Percentiles rank a stretch among this genome's conserved stretches.
These are phyloP conservation scores for Manacus vitellinus DNA, from an alignment of 2,113 vertebrate species.

Conservation along the genomic window DNA sequence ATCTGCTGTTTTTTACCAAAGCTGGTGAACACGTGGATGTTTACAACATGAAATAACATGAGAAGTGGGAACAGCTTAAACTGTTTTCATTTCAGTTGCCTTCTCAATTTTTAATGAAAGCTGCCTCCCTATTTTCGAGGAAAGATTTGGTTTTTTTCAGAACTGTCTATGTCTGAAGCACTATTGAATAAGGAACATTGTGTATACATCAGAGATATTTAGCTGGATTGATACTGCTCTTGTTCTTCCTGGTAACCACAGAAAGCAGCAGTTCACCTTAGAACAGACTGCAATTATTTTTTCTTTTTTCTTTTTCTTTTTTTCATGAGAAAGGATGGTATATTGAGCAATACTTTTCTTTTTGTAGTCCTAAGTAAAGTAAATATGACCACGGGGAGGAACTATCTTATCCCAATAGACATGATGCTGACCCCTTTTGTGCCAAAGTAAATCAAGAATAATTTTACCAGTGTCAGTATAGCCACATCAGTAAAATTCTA, in stretches of 20 bases:
- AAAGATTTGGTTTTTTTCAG: neutral
- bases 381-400: neutral
- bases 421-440: neutral
- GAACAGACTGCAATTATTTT: neutral
- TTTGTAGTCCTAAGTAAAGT: slow-evolving; percentile 24
- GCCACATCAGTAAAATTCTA: slow-evolving; percentile 4
- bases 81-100: neutral
- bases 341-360: neutral
- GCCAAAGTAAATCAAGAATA: slow-evolving; percentile 42
- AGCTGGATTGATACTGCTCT: neutral
- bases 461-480: neutral
- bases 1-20: neutral
- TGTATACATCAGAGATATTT: neutral
- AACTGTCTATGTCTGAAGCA: neutral
- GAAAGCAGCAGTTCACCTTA: neutral
- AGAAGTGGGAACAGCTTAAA: neutral
- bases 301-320: neutral
- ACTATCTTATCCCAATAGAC: neutral
- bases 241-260: neutral
- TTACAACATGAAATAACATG: neutral
- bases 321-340: neutral
- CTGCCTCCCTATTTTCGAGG: fast-evolving
- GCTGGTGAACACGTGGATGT: neutral
- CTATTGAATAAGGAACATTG: neutral
- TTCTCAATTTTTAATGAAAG: neutral